Conservation (phyloP, 2,113 vertebrate species). For the Gadus chalcogrammus region DNA sequence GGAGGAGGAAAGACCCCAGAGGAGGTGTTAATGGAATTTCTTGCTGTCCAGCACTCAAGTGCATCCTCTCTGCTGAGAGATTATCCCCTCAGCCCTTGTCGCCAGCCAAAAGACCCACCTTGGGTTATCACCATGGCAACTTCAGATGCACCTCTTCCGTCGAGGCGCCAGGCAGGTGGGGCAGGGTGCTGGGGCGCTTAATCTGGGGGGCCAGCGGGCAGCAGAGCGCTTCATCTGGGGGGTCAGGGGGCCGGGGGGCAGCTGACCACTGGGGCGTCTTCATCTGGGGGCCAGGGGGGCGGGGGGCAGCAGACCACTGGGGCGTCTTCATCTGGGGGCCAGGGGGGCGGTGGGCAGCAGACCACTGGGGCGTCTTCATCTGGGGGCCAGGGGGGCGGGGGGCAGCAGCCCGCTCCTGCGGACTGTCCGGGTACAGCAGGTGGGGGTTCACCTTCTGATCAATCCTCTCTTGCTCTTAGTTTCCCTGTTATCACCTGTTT, state of each 20-base stretch:
- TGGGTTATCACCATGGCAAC: slow-evolving; percentile 42
- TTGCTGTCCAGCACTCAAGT: slow-evolving; percentile 46
- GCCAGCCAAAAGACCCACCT: slow-evolving; percentile 20
- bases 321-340: too few species aligned
- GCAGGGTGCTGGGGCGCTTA: too few species aligned
- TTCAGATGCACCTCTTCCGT: slow-evolving; percentile 37
- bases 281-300: too few species aligned
- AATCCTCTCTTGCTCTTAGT: too few species aligned
- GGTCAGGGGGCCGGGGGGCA: too few species aligned
- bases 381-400: not conserved
- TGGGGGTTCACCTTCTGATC: slow-evolving; percentile 12
- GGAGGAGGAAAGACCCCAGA: slow-evolving; percentile 26
- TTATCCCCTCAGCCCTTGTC: too few species aligned
- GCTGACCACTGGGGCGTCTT: too few species aligned
- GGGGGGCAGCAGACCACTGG: not conserved
- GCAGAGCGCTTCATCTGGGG: too few species aligned
- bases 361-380: slow-evolving; percentile 39
- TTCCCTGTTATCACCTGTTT: not conserved
- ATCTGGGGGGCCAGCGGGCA: too few species aligned
- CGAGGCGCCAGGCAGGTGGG: not conserved
- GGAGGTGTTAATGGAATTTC: slow-evolving; percentile 61
- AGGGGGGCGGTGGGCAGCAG: too few species aligned
- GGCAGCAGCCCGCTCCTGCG: not conserved
- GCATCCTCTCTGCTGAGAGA: slow-evolving; percentile 37
- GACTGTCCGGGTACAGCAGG: slow-evolving; percentile 15